Percentiles rank a stretch among this genome's conserved stretches.
phyloP scores from a whole-genome alignment of 1,140 invertebrate genomes.

The Magallana gigas region DNA sequence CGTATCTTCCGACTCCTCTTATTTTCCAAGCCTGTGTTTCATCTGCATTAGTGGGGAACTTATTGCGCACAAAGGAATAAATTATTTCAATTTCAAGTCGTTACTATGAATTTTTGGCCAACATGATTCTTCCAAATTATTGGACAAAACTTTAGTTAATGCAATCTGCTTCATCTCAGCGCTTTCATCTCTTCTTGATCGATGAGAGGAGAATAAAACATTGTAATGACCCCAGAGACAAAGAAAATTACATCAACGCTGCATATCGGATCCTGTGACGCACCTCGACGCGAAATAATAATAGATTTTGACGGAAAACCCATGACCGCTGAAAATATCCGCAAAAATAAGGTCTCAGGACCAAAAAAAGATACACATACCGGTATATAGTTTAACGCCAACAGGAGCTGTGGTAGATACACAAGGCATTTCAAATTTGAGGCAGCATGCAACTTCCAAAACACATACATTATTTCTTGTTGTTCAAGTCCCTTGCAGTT shows the following conservation, averaged over 20 bases:
- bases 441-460: too few relatives aligned
- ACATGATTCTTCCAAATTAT: conserved; percentile 17
- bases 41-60: conserved; percentile 19
- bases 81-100: conserved; percentile 29
- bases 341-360: neutral
- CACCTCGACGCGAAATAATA: conserved; percentile 24
- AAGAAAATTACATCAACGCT: conserved; percentile 36
- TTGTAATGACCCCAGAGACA: conserved; percentile 21
- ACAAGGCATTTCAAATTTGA: neutral
- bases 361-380: too few relatives aligned
- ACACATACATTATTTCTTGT: too few relatives aligned
- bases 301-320: conserved; percentile 30
- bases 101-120: conserved; percentile 32
- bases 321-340: neutral
- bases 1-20: neutral
- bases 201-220: conserved; percentile 18
- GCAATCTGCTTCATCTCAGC: conserved; percentile 32
- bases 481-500: too few relatives aligned
- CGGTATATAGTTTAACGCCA: neutral
- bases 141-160: conserved; percentile 18
- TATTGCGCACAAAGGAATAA: conserved; percentile 34
- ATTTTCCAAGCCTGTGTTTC: conserved; percentile 1
- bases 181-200: conserved; percentile 37
- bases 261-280: conserved; percentile 26
- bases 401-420: neutral